These are phyloP conservation scores for Sporophila hypoxantha DNA, from an alignment of 2,113 vertebrate genomes.

Conservation along the genomic window DNA sequence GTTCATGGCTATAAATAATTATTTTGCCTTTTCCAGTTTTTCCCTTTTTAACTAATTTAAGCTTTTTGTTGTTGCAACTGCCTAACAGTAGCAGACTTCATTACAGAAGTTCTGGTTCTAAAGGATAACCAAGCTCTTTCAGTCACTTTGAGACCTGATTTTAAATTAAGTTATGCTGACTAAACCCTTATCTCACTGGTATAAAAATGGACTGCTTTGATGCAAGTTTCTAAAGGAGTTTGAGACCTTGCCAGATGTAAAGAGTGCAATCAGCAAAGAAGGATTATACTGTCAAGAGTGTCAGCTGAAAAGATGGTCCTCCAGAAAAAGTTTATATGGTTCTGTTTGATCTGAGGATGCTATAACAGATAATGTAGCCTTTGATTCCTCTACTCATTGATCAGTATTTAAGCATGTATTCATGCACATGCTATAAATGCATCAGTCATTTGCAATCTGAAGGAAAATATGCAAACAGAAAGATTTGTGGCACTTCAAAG, in stretches of 20 bases:
- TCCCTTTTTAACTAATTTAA: background rate
- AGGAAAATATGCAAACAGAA: background rate
- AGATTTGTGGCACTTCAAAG: background rate
- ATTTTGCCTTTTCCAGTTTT: background rate
- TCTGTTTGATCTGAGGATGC: background rate
- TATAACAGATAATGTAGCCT: background rate
- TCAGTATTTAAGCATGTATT: background rate
- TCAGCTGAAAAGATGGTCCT: background rate
- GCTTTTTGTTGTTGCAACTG: background rate
- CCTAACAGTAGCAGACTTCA: background rate
- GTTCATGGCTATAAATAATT: background rate
- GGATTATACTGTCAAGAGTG: background rate
- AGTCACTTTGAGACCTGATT: background rate
- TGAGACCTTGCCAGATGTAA: background rate
- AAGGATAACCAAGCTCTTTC: background rate
- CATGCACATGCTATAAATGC: background rate
- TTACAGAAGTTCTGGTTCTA: background rate
- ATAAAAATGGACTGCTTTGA: conserved; percentile 19
- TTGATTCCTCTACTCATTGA: conserved; percentile 10
- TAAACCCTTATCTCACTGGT: background rate
- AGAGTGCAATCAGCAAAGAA: background rate
- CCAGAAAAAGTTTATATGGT: background rate
- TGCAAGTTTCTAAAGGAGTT: background rate
- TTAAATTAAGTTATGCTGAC: background rate
- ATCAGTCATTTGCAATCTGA: background rate